Percentiles rank a stretch among this genome's conserved stretches.
These are phyloP conservation scores for Rhyacophila brunnea DNA, from an alignment of 1,140 invertebrate species.

Conservation along the genomic window DNA sequence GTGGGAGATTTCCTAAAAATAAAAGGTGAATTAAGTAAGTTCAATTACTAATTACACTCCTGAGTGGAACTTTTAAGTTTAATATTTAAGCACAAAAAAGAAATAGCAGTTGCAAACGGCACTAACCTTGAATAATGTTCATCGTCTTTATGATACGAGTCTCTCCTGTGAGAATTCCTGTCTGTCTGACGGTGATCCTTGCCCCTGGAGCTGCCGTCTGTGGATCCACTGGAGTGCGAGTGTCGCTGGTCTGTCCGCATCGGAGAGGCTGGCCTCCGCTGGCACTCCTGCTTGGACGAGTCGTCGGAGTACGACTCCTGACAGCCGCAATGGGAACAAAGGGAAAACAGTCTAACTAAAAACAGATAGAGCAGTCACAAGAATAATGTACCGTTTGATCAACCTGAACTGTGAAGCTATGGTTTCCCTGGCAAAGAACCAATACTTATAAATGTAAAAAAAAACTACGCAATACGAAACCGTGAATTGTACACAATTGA, in stretches of 20 bases:
- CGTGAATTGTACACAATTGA: too few species aligned
- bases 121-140: not conserved
- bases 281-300: not conserved
- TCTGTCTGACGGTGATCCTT: not conserved
- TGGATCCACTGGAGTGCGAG: not conserved
- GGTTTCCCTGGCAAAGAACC: too few species aligned
- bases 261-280: not conserved
- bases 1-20: not conserved
- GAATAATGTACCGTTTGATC: too few species aligned
- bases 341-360: not conserved
- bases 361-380: too few species aligned
- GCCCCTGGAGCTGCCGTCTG: not conserved
- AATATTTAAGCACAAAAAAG: too few species aligned
- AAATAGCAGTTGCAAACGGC: too few species aligned
- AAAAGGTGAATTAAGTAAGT: too few species aligned
- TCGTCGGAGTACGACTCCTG: constrained; percentile 14
- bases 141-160: constrained; percentile 4
- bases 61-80: too few species aligned
- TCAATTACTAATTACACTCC: not conserved
- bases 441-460: too few species aligned
- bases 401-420: too few species aligned
- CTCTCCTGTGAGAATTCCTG: not conserved
- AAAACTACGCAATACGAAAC: too few species aligned
- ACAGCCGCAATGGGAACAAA: not conserved
- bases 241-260: not conserved